phyloP scores from a whole-genome alignment of 2,888 invertebrate genomes.

The Octonoba sinensis region DNA sequence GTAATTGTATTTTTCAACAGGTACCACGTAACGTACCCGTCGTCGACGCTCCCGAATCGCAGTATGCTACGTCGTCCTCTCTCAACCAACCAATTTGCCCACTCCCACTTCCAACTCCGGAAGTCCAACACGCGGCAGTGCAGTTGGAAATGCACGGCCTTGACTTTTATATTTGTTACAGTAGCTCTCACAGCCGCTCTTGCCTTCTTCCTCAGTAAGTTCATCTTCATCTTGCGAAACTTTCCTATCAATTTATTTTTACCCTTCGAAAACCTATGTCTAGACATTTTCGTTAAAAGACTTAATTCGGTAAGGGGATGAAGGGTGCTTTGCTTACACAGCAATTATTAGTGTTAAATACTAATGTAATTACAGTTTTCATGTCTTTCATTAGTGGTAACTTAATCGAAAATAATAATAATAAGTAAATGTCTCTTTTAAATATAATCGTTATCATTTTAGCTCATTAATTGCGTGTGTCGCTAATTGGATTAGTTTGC shows the following conservation, averaged over 20 bases:
- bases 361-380: too few relatives aligned
- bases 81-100: slow-evolving; percentile 89
- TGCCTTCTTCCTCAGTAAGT: slow-evolving; percentile 94
- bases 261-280: too few relatives aligned
- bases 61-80: slow-evolving; percentile 67
- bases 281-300: background rate
- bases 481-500: too few relatives aligned
- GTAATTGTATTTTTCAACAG: too few relatives aligned
- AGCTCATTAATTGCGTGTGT: too few relatives aligned
- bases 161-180: slow-evolving; percentile 90
- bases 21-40: slow-evolving; percentile 61
- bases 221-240: background rate
- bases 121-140: slow-evolving; percentile 91
- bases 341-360: too few relatives aligned
- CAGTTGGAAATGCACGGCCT: slow-evolving; percentile 96
- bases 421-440: too few relatives aligned
- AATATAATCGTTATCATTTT: too few relatives aligned
- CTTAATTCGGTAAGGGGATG: background rate
- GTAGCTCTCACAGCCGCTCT: slow-evolving; percentile 92
- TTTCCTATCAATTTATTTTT: too few relatives aligned
- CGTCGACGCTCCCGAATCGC: slow-evolving; percentile 67
- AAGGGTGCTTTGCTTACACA: too few relatives aligned
- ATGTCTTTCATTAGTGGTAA: too few relatives aligned
- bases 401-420: too few relatives aligned
- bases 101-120: slow-evolving; percentile 93